Percentiles rank a stretch among this genome's conserved stretches.
These are phyloP conservation scores for Heliornis fulica DNA, from an alignment of 2,113 vertebrate genomes.

Conservation along the genomic window DNA sequence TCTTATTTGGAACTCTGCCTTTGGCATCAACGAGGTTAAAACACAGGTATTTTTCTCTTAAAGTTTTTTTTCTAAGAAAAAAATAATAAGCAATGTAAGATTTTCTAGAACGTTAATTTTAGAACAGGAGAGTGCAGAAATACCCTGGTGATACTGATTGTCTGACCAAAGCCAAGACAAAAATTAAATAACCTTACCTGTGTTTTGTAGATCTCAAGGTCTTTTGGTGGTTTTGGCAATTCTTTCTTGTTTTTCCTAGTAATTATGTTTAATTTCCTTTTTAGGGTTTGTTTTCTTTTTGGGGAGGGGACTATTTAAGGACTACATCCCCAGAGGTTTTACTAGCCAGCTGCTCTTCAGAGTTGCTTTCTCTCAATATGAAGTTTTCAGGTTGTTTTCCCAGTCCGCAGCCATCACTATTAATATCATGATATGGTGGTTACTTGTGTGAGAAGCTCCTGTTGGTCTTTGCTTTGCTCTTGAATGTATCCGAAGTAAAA, in stretches of 20 bases:
- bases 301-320: too few species aligned
- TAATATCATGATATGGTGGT: rapidly evolving
- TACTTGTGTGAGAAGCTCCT: neutral
- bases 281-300: too few species aligned
- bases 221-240: neutral
- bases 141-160: neutral
- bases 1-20: slow-evolving; percentile 30
- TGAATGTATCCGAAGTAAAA: too few species aligned
- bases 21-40: neutral
- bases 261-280: too few species aligned
- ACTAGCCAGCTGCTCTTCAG: neutral
- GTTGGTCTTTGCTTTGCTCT: neutral
- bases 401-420: neutral
- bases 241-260: neutral
- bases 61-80: neutral
- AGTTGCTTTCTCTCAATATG: neutral
- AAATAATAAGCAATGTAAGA: neutral
- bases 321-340: neutral
- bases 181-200: neutral
- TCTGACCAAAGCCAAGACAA: neutral
- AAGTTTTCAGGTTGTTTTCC: neutral
- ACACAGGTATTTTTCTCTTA: neutral
- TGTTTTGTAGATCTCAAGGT: neutral
- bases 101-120: neutral
- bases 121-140: neutral